Base-by-base conservation (phyloP, 2,888 invertebrate species). In the Falcaria lacertinaria region DNA sequence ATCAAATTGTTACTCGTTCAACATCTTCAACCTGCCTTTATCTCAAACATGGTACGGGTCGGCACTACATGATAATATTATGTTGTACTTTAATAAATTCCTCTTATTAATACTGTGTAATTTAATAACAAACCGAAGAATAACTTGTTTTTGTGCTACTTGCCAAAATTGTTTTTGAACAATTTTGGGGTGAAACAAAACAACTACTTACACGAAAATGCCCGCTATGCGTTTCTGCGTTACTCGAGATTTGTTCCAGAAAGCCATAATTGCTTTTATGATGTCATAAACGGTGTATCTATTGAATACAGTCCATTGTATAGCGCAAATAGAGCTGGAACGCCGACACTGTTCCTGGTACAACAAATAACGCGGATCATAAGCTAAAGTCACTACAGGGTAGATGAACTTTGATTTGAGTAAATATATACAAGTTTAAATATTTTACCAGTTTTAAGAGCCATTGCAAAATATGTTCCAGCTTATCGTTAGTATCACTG, bases 341-440 rank as follows among this genome's bases (percentile, higher is more conserved):
- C 41, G 54, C 50, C 54, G 48, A 39, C 39, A 57, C 57, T 57
- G 69, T 71, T 72, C 71, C 67, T 64, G 64, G 67, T 67, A 68
- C 54, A 61, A 68, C 54, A 54, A 59, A 62, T 61, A 50, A 60
- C 52, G 48, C 47, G 52, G 61, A 53, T 58, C 58, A 56, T 62
- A 60, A 60, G 48, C 52, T 50, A 54, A 54, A 61, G 58, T 57
- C 57, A 59, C 45, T 49, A 45, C 41, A 41, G 48, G 68, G 61
- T 69, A 68, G 54, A 67, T 66, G 65, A 73, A 69, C 69, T 64
- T 60, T 59, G 54, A 52, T 48, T 45, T 52, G 2, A 17, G 19
- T 14, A 40, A 40, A 16, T 17, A 22, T 34, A 13, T 33, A 33
- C 8, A 33, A 15, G 8, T 8, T 14, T 16, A 17, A 5, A 36